phyloP scores from a whole-genome alignment of 2,113 vertebrate genomes.

The Rhea pennata region DNA sequence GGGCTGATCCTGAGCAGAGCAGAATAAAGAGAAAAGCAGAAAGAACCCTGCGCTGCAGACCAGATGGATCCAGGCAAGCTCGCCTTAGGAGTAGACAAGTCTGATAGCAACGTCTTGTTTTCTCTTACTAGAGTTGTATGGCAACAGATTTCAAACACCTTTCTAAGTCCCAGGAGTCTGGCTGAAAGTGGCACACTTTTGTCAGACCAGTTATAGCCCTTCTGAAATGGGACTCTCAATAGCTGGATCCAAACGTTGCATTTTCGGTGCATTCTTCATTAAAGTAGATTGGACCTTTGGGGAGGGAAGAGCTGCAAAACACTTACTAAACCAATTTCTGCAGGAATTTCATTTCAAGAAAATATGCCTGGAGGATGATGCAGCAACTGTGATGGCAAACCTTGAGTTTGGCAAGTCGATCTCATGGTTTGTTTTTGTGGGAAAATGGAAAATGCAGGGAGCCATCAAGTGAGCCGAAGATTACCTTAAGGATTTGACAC shows the following conservation, averaged over 20 bases:
- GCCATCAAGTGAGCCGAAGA: neutral
- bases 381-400: neutral
- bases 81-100: neutral
- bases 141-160: neutral
- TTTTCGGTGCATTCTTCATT: neutral
- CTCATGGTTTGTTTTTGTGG: neutral
- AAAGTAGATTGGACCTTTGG: neutral
- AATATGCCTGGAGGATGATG: neutral
- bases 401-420: neutral
- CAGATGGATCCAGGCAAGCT: neutral
- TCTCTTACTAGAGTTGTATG: neutral
- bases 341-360: neutral
- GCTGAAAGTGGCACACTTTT: neutral
- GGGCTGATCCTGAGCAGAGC: neutral
- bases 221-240: neutral
- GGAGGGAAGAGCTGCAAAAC: neutral
- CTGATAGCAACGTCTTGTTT: neutral
- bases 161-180: neutral
- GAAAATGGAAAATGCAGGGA: neutral
- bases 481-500: neutral
- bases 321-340: neutral
- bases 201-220: neutral
- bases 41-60: neutral
- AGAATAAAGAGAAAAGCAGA: neutral
- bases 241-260: neutral